Conservation (phyloP, 2,113 vertebrate genomes). For the Opisthocomus hoazin region DNA sequence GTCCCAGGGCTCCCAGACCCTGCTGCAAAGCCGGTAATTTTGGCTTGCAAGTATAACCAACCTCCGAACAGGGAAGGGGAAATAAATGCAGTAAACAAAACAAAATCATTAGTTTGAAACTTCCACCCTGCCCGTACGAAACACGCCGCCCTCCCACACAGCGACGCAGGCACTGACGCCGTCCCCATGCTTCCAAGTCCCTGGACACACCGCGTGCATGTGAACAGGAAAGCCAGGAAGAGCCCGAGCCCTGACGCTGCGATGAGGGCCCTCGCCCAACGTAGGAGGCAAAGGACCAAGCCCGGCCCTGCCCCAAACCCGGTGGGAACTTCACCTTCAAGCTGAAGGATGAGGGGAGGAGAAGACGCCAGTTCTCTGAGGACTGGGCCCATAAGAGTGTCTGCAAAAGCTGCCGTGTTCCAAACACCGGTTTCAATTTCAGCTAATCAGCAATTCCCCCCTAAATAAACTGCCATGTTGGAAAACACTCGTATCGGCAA, state of each 20-base stretch:
- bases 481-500: not conserved
- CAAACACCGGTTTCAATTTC: not conserved
- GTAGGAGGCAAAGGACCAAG: not conserved
- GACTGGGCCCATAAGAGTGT: not conserved
- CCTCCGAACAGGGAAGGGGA: not conserved
- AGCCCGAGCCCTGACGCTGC: not conserved
- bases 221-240: not conserved
- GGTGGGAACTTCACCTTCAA: not conserved
- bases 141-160: not conserved
- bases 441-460: not conserved
- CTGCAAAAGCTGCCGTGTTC: not conserved
- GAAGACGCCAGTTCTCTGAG: not conserved
- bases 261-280: not conserved
- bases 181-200: not conserved
- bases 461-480: not conserved
- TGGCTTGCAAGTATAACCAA: not conserved
- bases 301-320: not conserved
- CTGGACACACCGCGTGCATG: accelerated
- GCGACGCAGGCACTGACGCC: not conserved
- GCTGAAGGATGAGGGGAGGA: not conserved
- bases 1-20: not conserved
- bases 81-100: not conserved
- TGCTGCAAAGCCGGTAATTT: not conserved
- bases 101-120: not conserved
- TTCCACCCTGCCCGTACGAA: not conserved